Percentiles rank a stretch among this genome's conserved stretches.
Evolutionary conservation across 2,113 vertebrate species (phyloP).

Genomic region (Neofelis nebulosa): DNA sequence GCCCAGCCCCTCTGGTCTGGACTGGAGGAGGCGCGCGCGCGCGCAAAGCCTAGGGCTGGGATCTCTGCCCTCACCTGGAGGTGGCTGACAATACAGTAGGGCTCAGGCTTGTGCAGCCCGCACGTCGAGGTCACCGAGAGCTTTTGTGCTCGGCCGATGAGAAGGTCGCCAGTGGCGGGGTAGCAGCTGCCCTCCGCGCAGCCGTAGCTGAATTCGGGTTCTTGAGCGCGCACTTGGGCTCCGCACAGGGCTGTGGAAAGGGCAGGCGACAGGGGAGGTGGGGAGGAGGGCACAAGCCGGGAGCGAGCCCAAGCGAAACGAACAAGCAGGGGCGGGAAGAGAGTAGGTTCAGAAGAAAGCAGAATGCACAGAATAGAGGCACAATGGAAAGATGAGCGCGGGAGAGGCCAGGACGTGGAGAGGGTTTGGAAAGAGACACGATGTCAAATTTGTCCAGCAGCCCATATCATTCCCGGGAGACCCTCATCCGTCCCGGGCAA

Average conservation of each 20-base stretch:
- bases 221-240: slow-evolving; percentile 73
- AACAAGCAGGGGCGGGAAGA: neutral
- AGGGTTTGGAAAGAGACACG: neutral
- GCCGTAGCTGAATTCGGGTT: slow-evolving; percentile 91
- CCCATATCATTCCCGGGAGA: neutral
- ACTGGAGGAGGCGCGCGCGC: neutral
- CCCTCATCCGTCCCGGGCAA: neutral
- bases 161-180: slow-evolving; percentile 96
- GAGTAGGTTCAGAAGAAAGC: neutral
- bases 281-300: neutral
- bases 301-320: neutral
- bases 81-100: slow-evolving; percentile 98
- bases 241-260: slow-evolving; percentile 82
- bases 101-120: slow-evolving; percentile 88
- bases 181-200: slow-evolving; percentile 98
- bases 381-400: neutral
- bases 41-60: no score
- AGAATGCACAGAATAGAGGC: neutral
- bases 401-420: neutral
- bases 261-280: neutral
- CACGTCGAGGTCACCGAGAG: slow-evolving; percentile 94
- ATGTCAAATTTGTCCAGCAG: neutral
- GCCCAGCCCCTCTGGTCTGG: neutral
- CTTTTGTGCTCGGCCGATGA: slow-evolving; percentile 93
- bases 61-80: slow-evolving; percentile 90